Percentiles rank a stretch among this genome's conserved stretches.
These are phyloP conservation scores for Urocyon cinereoargenteus DNA, from an alignment of 2,797 vertebrate genomes.

Conservation along the genomic window DNA sequence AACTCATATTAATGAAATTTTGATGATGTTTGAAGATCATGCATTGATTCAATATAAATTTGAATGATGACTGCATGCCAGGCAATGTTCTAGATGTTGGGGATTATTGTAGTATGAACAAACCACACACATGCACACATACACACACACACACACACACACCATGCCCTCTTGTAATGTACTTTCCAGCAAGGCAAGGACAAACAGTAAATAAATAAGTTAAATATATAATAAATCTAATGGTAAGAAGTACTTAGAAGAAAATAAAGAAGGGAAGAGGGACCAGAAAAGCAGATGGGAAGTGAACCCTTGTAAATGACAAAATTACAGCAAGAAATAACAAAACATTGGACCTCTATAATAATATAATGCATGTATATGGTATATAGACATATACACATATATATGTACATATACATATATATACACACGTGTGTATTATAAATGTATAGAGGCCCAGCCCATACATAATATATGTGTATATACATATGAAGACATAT, in stretches of 20 bases:
- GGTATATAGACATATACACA: not conserved
- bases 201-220: not conserved
- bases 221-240: not conserved
- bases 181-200: not conserved
- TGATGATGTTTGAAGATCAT: conserved; percentile 54
- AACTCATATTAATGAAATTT: conserved; percentile 57
- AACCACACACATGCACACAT: not conserved
- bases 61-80: not conserved
- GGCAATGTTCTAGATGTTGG: not conserved
- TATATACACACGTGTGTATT: not conserved
- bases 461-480: not conserved
- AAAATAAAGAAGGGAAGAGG: not conserved
- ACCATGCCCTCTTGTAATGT: not conserved
- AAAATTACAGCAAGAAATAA: conserved; percentile 17
- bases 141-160: not conserved
- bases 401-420: not conserved
- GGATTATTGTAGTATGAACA: not conserved
- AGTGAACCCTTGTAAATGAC: not conserved
- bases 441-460: not conserved
- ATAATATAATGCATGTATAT: not conserved
- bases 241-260: not conserved
- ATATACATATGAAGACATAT: not conserved
- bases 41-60: conserved; percentile 56
- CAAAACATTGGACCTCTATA: not conserved
- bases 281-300: not conserved